Base-by-base conservation (phyloP, 2,113 vertebrate genomes). In the Gadus chalcogrammus region DNA sequence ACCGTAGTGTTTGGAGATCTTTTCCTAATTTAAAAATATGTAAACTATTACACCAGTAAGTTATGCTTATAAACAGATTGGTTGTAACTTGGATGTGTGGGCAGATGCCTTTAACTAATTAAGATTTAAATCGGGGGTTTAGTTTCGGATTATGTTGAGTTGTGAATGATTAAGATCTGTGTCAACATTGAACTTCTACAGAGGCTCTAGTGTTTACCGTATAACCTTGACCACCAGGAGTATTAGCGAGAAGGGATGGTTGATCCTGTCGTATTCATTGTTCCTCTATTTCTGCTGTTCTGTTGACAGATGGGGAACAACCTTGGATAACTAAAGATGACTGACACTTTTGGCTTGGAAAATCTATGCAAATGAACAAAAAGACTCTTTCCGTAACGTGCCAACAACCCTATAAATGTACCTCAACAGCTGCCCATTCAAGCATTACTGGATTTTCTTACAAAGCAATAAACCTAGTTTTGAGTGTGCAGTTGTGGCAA, bases 271-370 rank as follows among this genome's bases (percentile, higher is more conserved):
- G 22, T n/a, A 82, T 80, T 89, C 64, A 86, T 52, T 76, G 22
- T 64, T 77, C 11, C 9, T 48, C 42, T 13, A 68, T 86, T 60
- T 66, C 72, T 91, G 72, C 87, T 85, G 73, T 88, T 91, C 70
- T 88, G 72, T 90, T 80, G 77, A 92, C 91, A 93, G 92, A 93
- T 93, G 91, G 92, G 92, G 70, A 93, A 93, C 84, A 93, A 28
- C 84, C 87, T 93, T 74, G 91, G 89, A 85, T 92, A 91, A 89
- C 62, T 53, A 79, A 79, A 83, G 76, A 83, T 67, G 81, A 83
- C 80, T 55, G 60, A 60, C 20, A 67, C 73, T 72, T 81, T 79
- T 84, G 72, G 78, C 66, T 70, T 66, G 74, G 75, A 80, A 65
- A 68, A 71, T 65, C 69, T 84, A 83, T 79, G 71, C 79, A 75